Evolutionary conservation across 2,113 vertebrate species (phyloP), one percentile per base, ranked within the genome.

Genomic region (Gasterosteus aculeatus): DNA sequence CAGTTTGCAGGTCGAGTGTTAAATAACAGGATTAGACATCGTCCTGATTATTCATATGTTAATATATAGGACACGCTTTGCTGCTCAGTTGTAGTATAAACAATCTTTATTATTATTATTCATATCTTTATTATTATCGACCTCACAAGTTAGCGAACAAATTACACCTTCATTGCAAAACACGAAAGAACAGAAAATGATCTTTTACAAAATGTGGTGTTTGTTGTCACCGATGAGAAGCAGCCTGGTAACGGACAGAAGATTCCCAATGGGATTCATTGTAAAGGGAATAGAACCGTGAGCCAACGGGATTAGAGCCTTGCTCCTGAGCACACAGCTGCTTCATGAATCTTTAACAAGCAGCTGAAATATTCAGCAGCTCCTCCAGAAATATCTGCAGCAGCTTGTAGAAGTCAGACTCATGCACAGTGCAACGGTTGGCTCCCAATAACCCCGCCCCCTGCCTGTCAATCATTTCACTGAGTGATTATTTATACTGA

Each of bases 341-440:
- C 70, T 59, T 16, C 42, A 76, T 85, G n/a, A 77, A 85, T 54
- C 39, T 74, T 81, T 77, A 16, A 84, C n/a, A 11, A 56, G 62
- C 59, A 26, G 69, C 64, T 81, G 65, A 85, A 85, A 85, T 74
- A 85, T 85, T 85, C 69, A 85, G 67, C 5, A 47, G 59, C 16
- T 29, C 57, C 22, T 73, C 74, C 70, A 67, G 31, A 85, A 85
- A 85, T 73, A 81, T 78, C 78, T 72, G 51, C 51, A 46, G 42
- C 71, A 57, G 59, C 35, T 82, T 73, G 49, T 44, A 71, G 7
- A 35, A 7, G 33, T 33, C 67, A 67, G 22, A 72, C 10, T 3
- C 65, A 61, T 74, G 22, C 22, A 26, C 22, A 26, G 22, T 26
- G 22, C 22, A 26, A 26, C 22, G 22, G 10, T 49, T 5, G 46